Evolutionary conservation across 2,888 invertebrate genomes (phyloP).

Genomic region (Campoletis raptor): DNA sequence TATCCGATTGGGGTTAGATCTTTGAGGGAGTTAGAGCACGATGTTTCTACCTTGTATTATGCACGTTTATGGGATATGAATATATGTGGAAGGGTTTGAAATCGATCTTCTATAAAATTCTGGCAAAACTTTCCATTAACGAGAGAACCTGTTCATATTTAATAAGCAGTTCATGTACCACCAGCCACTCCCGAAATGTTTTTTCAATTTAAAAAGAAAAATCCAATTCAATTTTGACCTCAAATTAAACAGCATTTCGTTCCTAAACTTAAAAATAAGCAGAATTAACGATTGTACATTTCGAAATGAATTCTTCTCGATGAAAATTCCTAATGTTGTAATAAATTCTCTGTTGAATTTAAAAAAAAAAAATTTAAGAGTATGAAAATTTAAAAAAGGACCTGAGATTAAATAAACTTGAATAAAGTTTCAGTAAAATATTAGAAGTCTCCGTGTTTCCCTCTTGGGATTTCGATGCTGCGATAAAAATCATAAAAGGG

Average conservation of each 20-base stretch:
- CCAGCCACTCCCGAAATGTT: too few relatives aligned
- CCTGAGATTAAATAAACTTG: not conserved
- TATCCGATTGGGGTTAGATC: conserved; percentile 68
- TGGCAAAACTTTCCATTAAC: conserved; percentile 17
- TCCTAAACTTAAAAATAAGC: not conserved
- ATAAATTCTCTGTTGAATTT: not conserved
- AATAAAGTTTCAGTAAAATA: conserved; percentile 31
- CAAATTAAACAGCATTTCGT: not conserved
- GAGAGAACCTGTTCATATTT: conserved; percentile 22
- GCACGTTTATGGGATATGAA: not conserved
- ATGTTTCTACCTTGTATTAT: not conserved
- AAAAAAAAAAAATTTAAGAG: not conserved
- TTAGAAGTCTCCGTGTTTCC: conserved; percentile 21
- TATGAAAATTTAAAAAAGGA: not conserved
- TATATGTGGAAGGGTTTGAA: conserved; percentile 27
- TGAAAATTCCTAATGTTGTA: not conserved
- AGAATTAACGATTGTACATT: not conserved
- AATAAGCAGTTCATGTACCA: not conserved
- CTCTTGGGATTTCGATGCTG: not conserved
- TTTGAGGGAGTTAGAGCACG: conserved; percentile 12
- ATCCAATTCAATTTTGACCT: not conserved
- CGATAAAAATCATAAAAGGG: conserved; percentile 67
- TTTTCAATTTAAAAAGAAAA: too few relatives aligned
- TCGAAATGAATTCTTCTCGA: not conserved
- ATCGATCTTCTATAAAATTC: conserved; percentile 3